Evolutionary conservation across 1,140 invertebrate genomes (phyloP).

Genomic region (Lethocerus indicus): DNA sequence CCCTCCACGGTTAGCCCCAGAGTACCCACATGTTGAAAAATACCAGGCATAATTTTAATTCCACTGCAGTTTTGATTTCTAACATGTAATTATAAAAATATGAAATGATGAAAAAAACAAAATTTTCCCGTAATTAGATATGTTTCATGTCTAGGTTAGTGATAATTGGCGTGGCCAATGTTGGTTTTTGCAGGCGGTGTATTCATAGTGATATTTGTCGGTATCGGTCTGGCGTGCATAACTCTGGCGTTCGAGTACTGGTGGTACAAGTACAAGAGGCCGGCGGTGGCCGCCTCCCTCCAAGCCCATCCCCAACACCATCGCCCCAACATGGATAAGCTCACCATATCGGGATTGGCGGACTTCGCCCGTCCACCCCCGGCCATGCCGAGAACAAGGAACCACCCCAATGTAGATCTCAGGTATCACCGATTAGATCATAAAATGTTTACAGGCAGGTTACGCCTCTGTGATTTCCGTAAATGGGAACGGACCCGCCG

Average conservation of each 20-base stretch:
- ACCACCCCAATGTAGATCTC: too few relatives aligned
- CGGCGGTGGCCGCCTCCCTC: neutral
- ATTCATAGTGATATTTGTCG: conserved; percentile 90
- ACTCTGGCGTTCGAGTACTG: conserved; percentile 90
- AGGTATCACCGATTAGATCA: too few relatives aligned
- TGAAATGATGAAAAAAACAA: neutral
- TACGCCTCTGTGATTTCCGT: too few relatives aligned
- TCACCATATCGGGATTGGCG: neutral
- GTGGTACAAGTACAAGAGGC: conserved; percentile 62
- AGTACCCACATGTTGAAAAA: neutral
- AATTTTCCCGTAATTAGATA: neutral
- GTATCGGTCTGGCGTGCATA: conserved; percentile 77
- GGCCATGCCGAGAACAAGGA: conserved; percentile 1
- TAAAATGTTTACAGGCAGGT: too few relatives aligned
- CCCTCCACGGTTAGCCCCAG: neutral
- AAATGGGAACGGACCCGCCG: too few relatives aligned
- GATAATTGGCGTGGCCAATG: neutral
- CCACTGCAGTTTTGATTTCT: neutral
- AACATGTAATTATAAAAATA: neutral
- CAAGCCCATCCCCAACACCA: neutral
- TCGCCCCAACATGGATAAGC: neutral
- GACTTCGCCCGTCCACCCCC: neutral
- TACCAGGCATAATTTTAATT: neutral
- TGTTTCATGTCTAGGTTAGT: neutral
- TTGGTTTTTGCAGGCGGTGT: conserved; percentile 49